Evolutionary conservation across 2,888 invertebrate genomes (phyloP), one percentile per base, ranked within the genome.

Genomic region (Caenorhabditis sp.): DNA sequence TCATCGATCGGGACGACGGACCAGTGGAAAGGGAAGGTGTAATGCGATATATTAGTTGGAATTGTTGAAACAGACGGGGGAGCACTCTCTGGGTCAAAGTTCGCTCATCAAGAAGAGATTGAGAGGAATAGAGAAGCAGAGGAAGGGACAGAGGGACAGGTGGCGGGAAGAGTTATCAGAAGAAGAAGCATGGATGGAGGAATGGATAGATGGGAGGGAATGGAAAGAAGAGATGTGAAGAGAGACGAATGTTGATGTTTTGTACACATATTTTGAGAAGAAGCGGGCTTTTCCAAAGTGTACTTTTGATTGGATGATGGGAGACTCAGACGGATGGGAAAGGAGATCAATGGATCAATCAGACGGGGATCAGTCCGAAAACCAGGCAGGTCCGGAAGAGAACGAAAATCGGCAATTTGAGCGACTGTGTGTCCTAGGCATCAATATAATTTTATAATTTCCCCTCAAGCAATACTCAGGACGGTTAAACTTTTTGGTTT

Each of bases 291-390:
- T 50, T 50, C 20, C 18, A 2, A 50, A 11, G 50, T 50, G 50
- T 50, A 18, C 50, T 50, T 50, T 50, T 22, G 40, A 40, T 40
- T 40, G 40, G 50, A 50, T 50, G 50, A 47, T 26, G 9, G 1
- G 26, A 44, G 28, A 26, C 26, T 15, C 37, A 61, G 60, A 40
- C 20, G 15, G 60, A 40, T 11, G 15, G 40, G 15, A 15, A 22
- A 24, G 40, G 37, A 51, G 35, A 64, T 64, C 51, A 51, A 64
- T 64, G 64, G 22, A 65, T 65, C 53, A 55, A 55, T 65, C 22
- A 9, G 47, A 18, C n/a, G 26, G 13, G 32, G 56, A 56, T 32
- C 20, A 32, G 56, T 32, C 2, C 35, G 35, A 56, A n/a, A n/a
- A n/a, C n/a, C n/a, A n/a, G n/a, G n/a, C n/a, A n/a, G n/a, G n/a